Percentiles rank a stretch among this genome's conserved stretches.
These are phyloP conservation scores for Oedothorax gibbosus DNA, from an alignment of 1,140 invertebrate genomes.

Conservation along the genomic window DNA sequence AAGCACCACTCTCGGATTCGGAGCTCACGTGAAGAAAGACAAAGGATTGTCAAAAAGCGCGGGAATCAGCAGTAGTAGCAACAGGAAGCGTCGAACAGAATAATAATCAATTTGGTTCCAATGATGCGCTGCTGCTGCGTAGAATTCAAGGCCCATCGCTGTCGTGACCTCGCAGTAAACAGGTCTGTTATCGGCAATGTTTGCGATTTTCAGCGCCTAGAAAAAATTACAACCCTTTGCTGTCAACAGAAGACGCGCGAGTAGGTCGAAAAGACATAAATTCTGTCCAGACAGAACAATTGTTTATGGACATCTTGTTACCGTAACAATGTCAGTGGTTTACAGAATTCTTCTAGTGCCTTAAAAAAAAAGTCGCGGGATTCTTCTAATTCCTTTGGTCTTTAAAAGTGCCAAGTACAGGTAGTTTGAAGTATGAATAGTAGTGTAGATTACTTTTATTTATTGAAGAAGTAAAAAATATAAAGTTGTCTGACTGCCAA, in stretches of 20 bases:
- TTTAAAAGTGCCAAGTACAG: too few relatives aligned
- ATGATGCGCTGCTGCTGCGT: too few relatives aligned
- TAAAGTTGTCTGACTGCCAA: too few relatives aligned
- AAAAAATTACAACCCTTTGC: conserved; percentile 12
- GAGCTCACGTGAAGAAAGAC: conserved; percentile 12
- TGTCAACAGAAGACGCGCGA: neutral
- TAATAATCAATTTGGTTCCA: conserved; percentile 30
- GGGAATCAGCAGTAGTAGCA: conserved; percentile 20
- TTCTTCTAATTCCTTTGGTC: too few relatives aligned
- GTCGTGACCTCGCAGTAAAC: conserved; percentile 28
- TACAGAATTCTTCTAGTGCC: too few relatives aligned
- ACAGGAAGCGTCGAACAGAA: conserved; percentile 42
- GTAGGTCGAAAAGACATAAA: neutral
- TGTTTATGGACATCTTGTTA: conserved; percentile 1
- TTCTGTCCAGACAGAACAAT: conserved; percentile 15
- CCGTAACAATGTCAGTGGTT: neutral
- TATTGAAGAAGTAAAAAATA: too few relatives aligned
- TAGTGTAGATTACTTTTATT: too few relatives aligned
- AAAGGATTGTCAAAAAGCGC: conserved; percentile 31
- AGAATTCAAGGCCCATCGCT: conserved; percentile 37
- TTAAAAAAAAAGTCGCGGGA: too few relatives aligned
- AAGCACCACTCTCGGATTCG: too few relatives aligned
- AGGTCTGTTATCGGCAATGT: conserved; percentile 45
- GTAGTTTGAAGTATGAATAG: too few relatives aligned
- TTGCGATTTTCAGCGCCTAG: conserved; percentile 17